A percentile compares a stretch with the other conserved stretches of the same genome.
Evolutionary conservation across 1,140 invertebrate genomes (phyloP).

Genomic region (Psix sp.): DNA sequence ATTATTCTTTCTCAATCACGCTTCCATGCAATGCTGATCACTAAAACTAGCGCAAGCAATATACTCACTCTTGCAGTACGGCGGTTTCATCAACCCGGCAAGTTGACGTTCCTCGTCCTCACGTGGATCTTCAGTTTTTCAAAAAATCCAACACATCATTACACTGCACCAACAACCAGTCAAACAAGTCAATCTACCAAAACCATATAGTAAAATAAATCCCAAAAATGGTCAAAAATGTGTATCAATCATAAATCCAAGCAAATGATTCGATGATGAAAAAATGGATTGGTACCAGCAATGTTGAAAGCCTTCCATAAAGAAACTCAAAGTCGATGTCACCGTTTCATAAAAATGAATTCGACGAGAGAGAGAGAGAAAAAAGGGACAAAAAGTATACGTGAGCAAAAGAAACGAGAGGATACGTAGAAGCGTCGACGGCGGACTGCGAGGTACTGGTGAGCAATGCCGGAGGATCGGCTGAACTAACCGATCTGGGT

Average conservation of each 20-base stretch:
- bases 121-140: slow-evolving; percentile 15
- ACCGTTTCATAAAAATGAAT: neutral
- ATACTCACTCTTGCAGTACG: slow-evolving; percentile 56
- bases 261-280: neutral
- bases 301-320: slow-evolving; percentile 7
- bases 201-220: slow-evolving; percentile 1
- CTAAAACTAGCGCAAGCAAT: slow-evolving; percentile 40
- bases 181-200: neutral
- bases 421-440: slow-evolving; percentile 64
- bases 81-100: slow-evolving; percentile 52
- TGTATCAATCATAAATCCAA: slow-evolving; percentile 5
- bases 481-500: slow-evolving; percentile 75
- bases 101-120: slow-evolving; percentile 19
- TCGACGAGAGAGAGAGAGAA: neutral
- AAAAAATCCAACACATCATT: slow-evolving; percentile 5
- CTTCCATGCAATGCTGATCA: slow-evolving; percentile 17
- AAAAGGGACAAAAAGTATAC: slow-evolving; percentile 4
- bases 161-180: neutral
- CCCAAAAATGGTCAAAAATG: neutral
- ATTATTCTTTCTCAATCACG: slow-evolving; percentile 5
- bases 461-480: slow-evolving; percentile 65
- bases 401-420: slow-evolving; percentile 19
- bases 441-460: slow-evolving; percentile 72
- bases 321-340: too few species aligned
- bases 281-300: slow-evolving; percentile 1